Evolutionary conservation across 2,797 vertebrate genomes (phyloP), one percentile per base, ranked within the genome.

Genomic region (Bryconaethiops microstoma): DNA sequence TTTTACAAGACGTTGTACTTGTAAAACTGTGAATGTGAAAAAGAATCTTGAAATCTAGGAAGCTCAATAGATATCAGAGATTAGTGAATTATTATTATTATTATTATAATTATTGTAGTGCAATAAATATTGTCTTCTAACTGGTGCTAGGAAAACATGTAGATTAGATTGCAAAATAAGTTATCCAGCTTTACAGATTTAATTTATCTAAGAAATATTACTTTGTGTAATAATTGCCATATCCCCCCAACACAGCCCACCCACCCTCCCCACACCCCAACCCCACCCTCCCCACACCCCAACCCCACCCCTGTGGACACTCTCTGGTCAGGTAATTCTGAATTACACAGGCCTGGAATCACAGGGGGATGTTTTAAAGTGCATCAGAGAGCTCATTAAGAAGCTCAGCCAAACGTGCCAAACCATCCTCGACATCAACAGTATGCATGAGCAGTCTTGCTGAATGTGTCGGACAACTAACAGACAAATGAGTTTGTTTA

Each of bases 301-400:
- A 45, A 1, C 10, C 0, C 5, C 9, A 1, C 45, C 45, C 7
- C 7, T 48, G 35, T 48, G 45, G 45, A 48, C 45, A 48, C 1
- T 48, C 12, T 48, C 7, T 48, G 55, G 55, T 57, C 19, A 16
- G 23, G 19, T 19, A n/a, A 19, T 57, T n/a, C 55, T n/a, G 19
- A 21, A 57, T 57, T n/a, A 57, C n/a, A 19, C n/a, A 57, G 55
- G 55, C 55, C 55, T 21, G 55, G 8, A 21, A 21, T 21, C 55
- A 21, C 55, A 19, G 23, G 59, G 8, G 57, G 59, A 25, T 60
- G 59, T 60, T 60, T 60, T 13, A 10, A 21, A 25, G 12, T 12
- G 59, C 59, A 60, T 60, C 57, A 60, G 59, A 60, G n/a, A 60
- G 59, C 59, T 60, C 59, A 60, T 60, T 60, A 60, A 60, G 59